Evolutionary conservation across 2,113 vertebrate genomes (phyloP), one percentile per base, ranked within the genome.

Genomic region (Platichthys stellatus): DNA sequence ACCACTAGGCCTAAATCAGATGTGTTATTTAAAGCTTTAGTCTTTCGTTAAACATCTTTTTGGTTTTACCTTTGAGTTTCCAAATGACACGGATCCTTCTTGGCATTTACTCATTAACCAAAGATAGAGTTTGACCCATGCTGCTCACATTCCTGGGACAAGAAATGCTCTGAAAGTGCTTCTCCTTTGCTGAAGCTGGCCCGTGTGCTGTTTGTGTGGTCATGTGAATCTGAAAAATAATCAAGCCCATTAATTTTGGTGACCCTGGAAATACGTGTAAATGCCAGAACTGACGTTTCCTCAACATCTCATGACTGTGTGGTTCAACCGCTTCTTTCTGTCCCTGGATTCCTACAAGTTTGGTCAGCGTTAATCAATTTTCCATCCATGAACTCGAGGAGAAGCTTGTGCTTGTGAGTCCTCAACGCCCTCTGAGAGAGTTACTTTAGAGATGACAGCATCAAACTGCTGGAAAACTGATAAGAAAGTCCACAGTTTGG

Each of bases 51-150:
- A n/a, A 24, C 5, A 14, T 64, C 8, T 13, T 54, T 31, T 14
- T 21, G 10, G 31, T 45, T 31, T 59, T 2, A 15, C 21, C 7
- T 38, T 10, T 23, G 58, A 75, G 45, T 23, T 24, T 80, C 69
- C 11, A 81, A 77, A 71, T 78, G 61, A n/a, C 69, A 81, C 43
- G 10, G n/a, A 17, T 76, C 61, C 68, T 75, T 72, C 65, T 78
- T 75, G 80, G 60, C 63, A 75, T 90, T 85, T 94, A 94, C 85
- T 94, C 84, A 94, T 94, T 94, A 94, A 94, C 93, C 76, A 86
- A 40, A 86, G 21, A 74, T 82, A 88, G 90, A 92, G 88, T 92
- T 92, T 89, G 89, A 90, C 86, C 91, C 79, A 82, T 10, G 62
- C 67, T 76, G 57, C 65, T n/a, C 57, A 69, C 88, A 81, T 85